Percentiles rank a stretch among this genome's conserved stretches.
These are phyloP conservation scores for Archaeoteleia sp. DNA, from an alignment of 2,888 invertebrate genomes.

Conservation along the genomic window DNA sequence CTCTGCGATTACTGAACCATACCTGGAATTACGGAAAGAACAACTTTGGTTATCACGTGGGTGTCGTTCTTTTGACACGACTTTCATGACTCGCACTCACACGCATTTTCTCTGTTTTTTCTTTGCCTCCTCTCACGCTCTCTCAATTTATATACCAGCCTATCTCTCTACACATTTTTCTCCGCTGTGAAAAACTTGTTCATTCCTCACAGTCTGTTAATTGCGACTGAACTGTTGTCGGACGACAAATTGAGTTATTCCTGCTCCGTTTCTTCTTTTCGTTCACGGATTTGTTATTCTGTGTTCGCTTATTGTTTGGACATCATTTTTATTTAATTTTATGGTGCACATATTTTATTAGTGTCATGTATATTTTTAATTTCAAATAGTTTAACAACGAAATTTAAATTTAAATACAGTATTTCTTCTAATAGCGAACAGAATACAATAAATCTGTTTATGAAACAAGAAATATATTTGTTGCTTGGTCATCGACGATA, in stretches of 20 bases:
- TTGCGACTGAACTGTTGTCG: constrained; percentile 67
- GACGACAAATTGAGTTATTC: constrained; percentile 64
- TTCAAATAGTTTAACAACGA: too few species aligned
- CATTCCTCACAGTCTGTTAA: constrained; percentile 62
- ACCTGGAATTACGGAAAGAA: constrained; percentile 81
- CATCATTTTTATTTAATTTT: too few species aligned
- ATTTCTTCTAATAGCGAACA: too few species aligned
- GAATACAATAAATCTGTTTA: too few species aligned
- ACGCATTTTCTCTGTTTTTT: constrained; percentile 37
- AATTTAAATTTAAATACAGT: too few species aligned
- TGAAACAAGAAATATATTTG: too few species aligned
- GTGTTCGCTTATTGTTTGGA: constrained; percentile 23
- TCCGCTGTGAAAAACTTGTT: constrained; percentile 53
- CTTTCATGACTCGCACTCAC: constrained; percentile 46
- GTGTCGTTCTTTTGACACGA: constrained; percentile 56
- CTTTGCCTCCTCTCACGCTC: constrained; percentile 37
- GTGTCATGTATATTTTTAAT: too few species aligned
- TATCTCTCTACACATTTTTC: constrained; percentile 51
- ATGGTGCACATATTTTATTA: too few species aligned
- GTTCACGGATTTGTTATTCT: constrained; percentile 38
- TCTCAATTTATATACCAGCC: constrained; percentile 51
- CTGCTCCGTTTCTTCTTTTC: constrained; percentile 50
- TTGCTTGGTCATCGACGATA: too few species aligned
- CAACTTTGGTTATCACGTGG: constrained; percentile 36
- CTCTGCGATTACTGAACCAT: constrained; percentile 99